These are phyloP conservation scores for Gryllus bimaculatus DNA, from an alignment of 1,140 invertebrate genomes.

Conservation along the genomic window DNA sequence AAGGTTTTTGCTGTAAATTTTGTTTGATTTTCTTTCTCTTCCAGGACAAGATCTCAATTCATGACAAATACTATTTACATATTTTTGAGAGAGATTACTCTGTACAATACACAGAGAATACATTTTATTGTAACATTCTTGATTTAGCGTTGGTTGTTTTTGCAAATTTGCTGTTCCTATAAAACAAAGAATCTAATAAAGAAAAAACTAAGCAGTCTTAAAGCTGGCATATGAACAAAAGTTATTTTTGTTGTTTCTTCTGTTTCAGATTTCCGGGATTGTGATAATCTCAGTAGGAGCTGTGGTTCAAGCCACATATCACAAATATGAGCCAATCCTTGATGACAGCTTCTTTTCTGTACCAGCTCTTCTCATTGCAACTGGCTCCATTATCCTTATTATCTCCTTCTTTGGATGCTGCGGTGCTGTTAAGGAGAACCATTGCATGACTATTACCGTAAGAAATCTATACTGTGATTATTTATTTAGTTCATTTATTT, in stretches of 20 bases:
- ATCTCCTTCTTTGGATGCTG: constrained; percentile 84
- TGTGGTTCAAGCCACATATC: constrained; percentile 52
- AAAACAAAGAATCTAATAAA: no score
- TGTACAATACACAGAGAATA: no score
- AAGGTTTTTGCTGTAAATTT: no score
- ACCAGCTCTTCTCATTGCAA: constrained; percentile 68
- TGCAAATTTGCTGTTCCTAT: no score
- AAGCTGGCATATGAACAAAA: no score
- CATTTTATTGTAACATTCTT: no score
- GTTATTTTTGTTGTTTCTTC: neutral
- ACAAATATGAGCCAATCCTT: constrained; percentile 57
- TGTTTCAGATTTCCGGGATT: constrained; percentile 60
- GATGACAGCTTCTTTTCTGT: constrained; percentile 60
- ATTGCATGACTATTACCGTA: constrained; percentile 81
- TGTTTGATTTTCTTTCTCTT: no score
- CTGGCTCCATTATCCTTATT: constrained; percentile 71
- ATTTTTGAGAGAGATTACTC: no score
- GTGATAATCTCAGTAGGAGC: constrained; percentile 63
- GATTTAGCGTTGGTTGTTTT: no score
- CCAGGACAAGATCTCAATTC: no score
- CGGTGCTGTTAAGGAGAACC: constrained; percentile 74
- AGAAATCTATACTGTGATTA: constrained; percentile 28
- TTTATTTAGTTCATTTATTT: neutral
- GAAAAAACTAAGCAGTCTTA: no score
- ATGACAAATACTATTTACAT: no score